Evolutionary conservation across 2,888 invertebrate species (phyloP).

Genomic region (Merodon equestris): DNA sequence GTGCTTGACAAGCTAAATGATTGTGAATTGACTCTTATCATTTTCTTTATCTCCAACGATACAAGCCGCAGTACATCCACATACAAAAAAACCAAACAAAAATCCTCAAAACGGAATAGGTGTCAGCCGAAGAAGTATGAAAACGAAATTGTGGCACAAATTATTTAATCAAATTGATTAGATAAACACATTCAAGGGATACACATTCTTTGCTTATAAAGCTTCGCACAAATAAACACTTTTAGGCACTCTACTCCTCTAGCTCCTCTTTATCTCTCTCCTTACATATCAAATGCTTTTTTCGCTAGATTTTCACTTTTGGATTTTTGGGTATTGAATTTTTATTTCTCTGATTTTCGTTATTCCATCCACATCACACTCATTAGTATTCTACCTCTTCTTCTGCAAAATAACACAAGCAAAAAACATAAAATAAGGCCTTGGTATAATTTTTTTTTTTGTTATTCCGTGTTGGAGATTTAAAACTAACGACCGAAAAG

Average conservation of each 20-base stretch:
- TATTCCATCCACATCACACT: conserved; percentile 28
- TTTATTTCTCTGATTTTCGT: conserved; percentile 29
- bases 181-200: conserved; percentile 50
- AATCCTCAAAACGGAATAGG: not conserved
- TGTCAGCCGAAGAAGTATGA: conserved; percentile 35
- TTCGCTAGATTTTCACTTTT: conserved; percentile 38
- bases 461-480: conserved; percentile 18
- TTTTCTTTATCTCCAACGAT: conserved; percentile 49
- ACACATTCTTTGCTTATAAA: conserved; percentile 19
- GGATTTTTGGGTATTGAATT: conserved; percentile 43
- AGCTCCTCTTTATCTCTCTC: too few relatives aligned
- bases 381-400: conserved; percentile 53
- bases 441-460: not conserved
- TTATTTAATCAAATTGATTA: conserved; percentile 48
- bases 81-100: conserved; percentile 29
- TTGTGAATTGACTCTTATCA: conserved; percentile 72
- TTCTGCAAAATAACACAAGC: conserved; percentile 39
- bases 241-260: conserved; percentile 4
- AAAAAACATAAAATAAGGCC: conserved; percentile 26
- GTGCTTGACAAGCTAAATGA: conserved; percentile 72
- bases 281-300: conserved; percentile 23
- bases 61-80: conserved; percentile 18
- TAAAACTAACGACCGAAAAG: conserved; percentile 50
- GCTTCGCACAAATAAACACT: conserved; percentile 21
- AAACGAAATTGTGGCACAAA: conserved; percentile 10